Evolutionary conservation across 2,113 vertebrate genomes (phyloP), one percentile per base, ranked within the genome.

Genomic region (Rhinopomastus cyanomelas): DNA sequence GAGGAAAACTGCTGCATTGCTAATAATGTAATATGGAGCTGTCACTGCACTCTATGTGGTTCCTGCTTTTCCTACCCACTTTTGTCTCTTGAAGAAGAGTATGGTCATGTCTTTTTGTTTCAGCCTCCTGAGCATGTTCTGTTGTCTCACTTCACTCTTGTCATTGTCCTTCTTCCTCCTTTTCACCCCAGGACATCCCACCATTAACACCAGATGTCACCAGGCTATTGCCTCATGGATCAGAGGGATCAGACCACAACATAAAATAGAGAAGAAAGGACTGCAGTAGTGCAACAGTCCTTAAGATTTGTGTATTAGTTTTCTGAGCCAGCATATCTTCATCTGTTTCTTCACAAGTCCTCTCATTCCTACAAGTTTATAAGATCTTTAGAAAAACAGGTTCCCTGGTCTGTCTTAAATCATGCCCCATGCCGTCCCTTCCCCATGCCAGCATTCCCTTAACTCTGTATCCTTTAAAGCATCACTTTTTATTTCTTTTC

Each of bases 131-230:
- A 73, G 22, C 3, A 44, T 39, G 18, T 57, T 16, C 27, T 46
- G 9, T 81, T 84, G 17, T 61, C 59, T 76, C 27, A 57, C 4
- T 61, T 80, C 10, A 7, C 4, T 69, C 19, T 8, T 72, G 26
- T 85, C n/a, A 26, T 23, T 81, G 48, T 79, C 12, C 26, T 4
- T 78, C 21, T 90, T 18, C 25, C 16, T 78, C 26, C 27, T 71
- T 71, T 12, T 44, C 2, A 27, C 44, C 8, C 6, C 8, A 36
- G 55, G 48, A 83, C 60, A 69, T 55, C 22, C 22, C 9, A 26
- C 79, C 75, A 69, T 79, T 91, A 85, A 87, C n/a, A 77, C 32
- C 72, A 74, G 46, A 73, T 80, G 60, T 87, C 55, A 88, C n/a
- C 21, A 91, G 34, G 37, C 23, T 85, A 19, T 89, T 78, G 36